phyloP scores from a whole-genome alignment of 2,797 vertebrate species.

The Lophius americanus region DNA sequence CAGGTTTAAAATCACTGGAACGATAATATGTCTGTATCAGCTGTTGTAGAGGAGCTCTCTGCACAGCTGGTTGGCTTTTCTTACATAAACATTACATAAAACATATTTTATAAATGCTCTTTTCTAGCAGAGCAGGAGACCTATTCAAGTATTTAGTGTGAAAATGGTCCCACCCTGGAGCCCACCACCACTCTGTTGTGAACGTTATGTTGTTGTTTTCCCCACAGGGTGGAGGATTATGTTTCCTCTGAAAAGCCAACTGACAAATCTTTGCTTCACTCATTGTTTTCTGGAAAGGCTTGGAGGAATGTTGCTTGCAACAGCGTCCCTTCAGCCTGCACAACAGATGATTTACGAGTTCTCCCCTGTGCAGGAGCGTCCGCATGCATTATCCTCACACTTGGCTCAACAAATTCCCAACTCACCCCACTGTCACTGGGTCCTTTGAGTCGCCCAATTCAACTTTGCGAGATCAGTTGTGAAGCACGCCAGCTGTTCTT shows the following conservation, averaged over 20 bases:
- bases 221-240: background rate
- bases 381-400: conserved; percentile 42
- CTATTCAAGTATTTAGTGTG: too few species aligned
- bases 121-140: too few species aligned
- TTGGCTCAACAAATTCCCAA: conserved; percentile 34
- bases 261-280: conserved; percentile 14
- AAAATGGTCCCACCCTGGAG: background rate
- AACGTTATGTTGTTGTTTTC: conserved; percentile 8
- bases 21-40: too few species aligned
- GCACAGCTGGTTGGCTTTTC: too few species aligned
- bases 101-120: too few species aligned
- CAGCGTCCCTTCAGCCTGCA: conserved; percentile 21
- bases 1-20: too few species aligned
- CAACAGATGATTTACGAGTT: conserved; percentile 48
- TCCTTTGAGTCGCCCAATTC: conserved; percentile 21
- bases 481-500: conserved; percentile 18
- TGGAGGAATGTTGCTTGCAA: conserved; percentile 29
- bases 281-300: conserved; percentile 19
- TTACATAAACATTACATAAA: too few species aligned
- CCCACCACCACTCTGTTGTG: conserved; percentile 15
- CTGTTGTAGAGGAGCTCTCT: too few species aligned
- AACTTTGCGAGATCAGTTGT: conserved; percentile 22
- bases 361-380: conserved; percentile 33
- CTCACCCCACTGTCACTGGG: conserved; percentile 19
- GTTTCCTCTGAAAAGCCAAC: conserved; percentile 6